Percentiles rank a stretch among this genome's conserved stretches.
Evolutionary conservation across 2,113 vertebrate genomes (phyloP).

Genomic region (Rhipidura dahli): DNA sequence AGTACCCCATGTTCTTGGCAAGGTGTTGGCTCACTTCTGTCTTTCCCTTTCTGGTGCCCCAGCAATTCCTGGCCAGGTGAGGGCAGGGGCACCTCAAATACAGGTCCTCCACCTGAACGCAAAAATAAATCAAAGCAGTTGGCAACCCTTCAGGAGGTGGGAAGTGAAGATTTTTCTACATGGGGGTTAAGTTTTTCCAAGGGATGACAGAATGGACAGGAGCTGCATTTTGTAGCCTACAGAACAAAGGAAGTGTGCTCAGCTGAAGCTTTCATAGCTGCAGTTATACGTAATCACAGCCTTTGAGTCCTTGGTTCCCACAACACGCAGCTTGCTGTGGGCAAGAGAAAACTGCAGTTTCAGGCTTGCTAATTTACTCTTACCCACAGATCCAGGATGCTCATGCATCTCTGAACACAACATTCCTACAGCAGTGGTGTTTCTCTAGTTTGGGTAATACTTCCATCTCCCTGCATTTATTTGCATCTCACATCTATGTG

Average conservation of each 20-base stretch:
- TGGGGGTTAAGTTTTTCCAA: not conserved
- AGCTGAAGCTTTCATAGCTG: not conserved
- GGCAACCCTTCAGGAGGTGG: not conserved
- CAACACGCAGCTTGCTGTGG: not conserved
- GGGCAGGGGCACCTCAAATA: not conserved
- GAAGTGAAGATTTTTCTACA: not conserved
- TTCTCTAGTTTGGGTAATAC: not conserved
- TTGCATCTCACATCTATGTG: not conserved
- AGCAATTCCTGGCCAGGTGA: not conserved
- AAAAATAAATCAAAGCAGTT: not conserved
- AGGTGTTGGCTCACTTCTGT: accelerated
- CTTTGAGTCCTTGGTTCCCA: not conserved
- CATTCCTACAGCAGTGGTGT: not conserved
- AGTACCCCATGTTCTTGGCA: accelerated
- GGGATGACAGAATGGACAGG: not conserved
- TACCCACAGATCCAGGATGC: not conserved
- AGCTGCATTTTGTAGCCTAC: not conserved
- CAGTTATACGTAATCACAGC: not conserved
- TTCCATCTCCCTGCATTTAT: not conserved
- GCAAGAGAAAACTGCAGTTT: not conserved
- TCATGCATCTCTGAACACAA: not conserved
- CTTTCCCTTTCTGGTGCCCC: not conserved
- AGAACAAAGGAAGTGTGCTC: not conserved
- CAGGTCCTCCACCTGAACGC: not conserved
- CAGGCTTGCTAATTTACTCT: not conserved